Conservation (phyloP, 1,140 invertebrate species). For the Orius laevigatus region DNA sequence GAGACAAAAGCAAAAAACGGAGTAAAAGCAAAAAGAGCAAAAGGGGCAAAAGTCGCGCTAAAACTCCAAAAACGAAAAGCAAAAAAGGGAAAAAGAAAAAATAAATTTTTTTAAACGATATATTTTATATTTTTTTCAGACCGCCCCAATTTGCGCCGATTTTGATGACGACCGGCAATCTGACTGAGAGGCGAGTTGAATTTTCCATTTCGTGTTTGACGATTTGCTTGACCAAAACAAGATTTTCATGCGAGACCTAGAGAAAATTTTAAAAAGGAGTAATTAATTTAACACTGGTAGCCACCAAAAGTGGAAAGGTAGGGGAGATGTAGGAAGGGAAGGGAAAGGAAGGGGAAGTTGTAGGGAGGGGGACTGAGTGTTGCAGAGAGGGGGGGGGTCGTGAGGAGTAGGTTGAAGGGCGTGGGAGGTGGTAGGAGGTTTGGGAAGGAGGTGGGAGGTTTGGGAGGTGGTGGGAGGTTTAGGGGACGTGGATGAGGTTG, state of each 20-base stretch:
- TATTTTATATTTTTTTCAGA: background rate
- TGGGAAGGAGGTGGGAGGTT: no score
- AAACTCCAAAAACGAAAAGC: no score
- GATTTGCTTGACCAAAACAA: conserved; percentile 41
- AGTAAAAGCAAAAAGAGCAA: no score
- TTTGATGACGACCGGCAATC: conserved; percentile 74
- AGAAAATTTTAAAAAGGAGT: conserved; percentile 3
- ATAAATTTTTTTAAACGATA: background rate
- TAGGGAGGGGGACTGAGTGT: background rate
- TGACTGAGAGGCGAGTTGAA: conserved; percentile 50
- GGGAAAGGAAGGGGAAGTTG: background rate
- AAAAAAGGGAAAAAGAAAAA: no score
- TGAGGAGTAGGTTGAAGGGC: background rate
- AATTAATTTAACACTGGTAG: background rate
- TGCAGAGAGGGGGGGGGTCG: background rate
- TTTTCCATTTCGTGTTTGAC: conserved; percentile 68
- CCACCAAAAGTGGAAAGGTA: background rate
- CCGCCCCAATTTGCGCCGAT: conserved; percentile 62
- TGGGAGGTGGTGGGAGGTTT: no score
- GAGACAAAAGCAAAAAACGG: no score
- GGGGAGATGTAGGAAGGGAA: background rate
- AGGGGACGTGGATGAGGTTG: no score
- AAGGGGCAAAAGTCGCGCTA: no score
- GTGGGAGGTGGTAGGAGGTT: background rate
- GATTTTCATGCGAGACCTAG: conserved; percentile 32